Conservation (phyloP, 2,888 invertebrate species). For the Chironomus riparius region DNA sequence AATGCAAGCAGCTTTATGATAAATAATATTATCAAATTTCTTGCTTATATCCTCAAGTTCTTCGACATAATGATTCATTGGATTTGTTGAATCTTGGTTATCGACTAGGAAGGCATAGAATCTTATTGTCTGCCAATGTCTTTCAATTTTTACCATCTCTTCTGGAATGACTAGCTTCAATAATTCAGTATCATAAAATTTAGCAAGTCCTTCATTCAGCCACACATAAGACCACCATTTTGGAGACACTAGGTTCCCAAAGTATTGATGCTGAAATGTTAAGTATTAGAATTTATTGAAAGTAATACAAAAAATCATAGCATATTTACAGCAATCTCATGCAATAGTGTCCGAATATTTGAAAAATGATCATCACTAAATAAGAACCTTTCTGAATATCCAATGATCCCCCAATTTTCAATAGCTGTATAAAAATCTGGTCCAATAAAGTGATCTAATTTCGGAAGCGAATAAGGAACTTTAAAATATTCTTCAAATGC, state of each 20-base stretch:
- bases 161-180: background rate
- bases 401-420: slow-evolving; percentile 91
- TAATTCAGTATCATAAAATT: background rate
- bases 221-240: background rate
- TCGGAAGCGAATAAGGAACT: slow-evolving; percentile 63
- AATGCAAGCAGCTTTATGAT: background rate
- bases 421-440: slow-evolving; percentile 80
- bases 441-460: slow-evolving; percentile 80
- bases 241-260: background rate
- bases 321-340: background rate
- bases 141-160: background rate
- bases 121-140: background rate
- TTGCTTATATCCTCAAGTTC: background rate
- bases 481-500: slow-evolving; percentile 63
- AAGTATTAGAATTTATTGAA: background rate
- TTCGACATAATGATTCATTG: background rate
- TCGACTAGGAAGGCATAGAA: background rate
- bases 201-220: background rate
- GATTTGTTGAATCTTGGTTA: background rate
- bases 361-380: background rate
- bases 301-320: no score
- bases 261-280: background rate
- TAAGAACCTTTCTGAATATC: slow-evolving; percentile 50
- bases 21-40: background rate
- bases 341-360: background rate